Conservation (phyloP, 2,888 invertebrate species). For the Dryocosmus kuriphilus region DNA sequence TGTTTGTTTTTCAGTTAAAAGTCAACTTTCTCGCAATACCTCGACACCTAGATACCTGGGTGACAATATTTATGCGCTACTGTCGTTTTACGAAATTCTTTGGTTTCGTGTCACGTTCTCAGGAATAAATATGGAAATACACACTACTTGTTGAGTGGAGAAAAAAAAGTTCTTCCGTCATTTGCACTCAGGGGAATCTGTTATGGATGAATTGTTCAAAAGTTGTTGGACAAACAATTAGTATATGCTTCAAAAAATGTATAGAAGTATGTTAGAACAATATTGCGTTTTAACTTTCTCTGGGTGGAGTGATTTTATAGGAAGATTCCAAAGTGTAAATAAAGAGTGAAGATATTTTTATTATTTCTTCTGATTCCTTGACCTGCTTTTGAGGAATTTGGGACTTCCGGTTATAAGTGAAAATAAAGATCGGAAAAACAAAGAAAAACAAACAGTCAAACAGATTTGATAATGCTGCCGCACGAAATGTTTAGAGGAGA, state of each 20-base stretch:
- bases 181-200: not conserved
- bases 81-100: constrained; percentile 39
- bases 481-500: constrained; percentile 6
- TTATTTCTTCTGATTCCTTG: not conserved
- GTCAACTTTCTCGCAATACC: constrained; percentile 35
- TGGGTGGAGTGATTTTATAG: not conserved
- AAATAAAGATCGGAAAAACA: not conserved
- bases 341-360: not conserved
- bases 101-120: constrained; percentile 5
- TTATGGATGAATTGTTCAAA: not conserved
- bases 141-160: constrained; percentile 3
- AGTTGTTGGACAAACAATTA: not conserved
- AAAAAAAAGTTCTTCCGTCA: constrained; percentile 1
- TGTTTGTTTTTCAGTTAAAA: constrained; percentile 38
- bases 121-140: constrained; percentile 11
- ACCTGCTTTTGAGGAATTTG: constrained; percentile 1
- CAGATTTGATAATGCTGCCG: not conserved
- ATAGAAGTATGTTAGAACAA: constrained; percentile 5
- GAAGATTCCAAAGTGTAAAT: not conserved
- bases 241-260: constrained; percentile 4
- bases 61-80: constrained; percentile 39
- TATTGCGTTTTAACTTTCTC: not conserved
- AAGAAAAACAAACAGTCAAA: not conserved
- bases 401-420: not conserved
- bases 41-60: constrained; percentile 27